Base-by-base conservation (phyloP, 2,888 invertebrate species). In the Acrobasis consociella region DNA sequence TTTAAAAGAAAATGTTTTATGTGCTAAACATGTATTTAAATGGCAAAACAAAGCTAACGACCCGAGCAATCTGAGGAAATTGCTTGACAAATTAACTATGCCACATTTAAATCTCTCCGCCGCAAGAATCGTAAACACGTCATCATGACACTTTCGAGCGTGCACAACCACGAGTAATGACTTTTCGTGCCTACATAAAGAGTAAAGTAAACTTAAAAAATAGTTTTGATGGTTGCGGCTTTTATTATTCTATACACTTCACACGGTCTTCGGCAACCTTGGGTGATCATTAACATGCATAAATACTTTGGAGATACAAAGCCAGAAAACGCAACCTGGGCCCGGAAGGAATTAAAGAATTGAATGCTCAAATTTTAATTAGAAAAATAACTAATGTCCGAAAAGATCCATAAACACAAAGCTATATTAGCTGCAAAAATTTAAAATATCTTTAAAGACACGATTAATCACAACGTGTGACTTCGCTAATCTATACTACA, bases 31-130 rank as follows among this genome's bases (percentile, higher is more conserved):
- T 16, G 10, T 42, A 46, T 56, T 42, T 42, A 16, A 22, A 56
- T 56, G 42, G 16, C 42, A 42, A 56, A 56, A 56, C 56, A 56
- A 56, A 56, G 56, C 42, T 56, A 42, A 56, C 42, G 55, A 56
- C 55, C 17, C 11, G 38, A 39, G 17, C 42, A 39, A 39, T 39
- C 39, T 10, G 16, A 39, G 39, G 39, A 39, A 52, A 55, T 55
- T 38, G 53, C 53, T 55, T 55, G 38, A 42, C 55, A 56, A n/a
- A 56, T 56, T 56, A 42, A 42, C 39, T 2, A 22, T 22, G 39
- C 11, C 17, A 56, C 42, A 39, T 55, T 56, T 56, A 56, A 56
- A 56, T 56, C 17, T 56, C 42, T 56, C 22, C 42, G 42, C 7
- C 56, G 13, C 17, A 56, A 42, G 56, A 56, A 22, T 56, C 16